These are phyloP conservation scores for Staurois parvus DNA, from an alignment of 2,797 vertebrate genomes.

Conservation along the genomic window DNA sequence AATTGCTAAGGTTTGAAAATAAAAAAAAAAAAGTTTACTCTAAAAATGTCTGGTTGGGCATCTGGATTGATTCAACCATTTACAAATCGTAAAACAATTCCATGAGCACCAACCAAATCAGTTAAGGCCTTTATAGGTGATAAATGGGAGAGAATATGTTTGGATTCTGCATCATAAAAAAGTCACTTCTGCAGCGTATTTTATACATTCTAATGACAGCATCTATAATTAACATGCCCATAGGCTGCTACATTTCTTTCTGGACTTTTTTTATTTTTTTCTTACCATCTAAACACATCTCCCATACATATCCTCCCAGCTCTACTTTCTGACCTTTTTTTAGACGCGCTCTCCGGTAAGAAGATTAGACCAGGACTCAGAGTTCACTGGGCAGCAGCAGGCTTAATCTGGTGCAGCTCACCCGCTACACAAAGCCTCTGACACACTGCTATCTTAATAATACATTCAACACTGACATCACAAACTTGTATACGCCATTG, in stretches of 20 bases:
- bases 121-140: too few species aligned
- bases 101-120: too few species aligned
- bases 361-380: constrained; percentile 57
- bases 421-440: constrained; percentile 13
- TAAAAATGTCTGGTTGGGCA: too few species aligned
- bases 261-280: not conserved
- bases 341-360: constrained; percentile 64
- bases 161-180: not conserved
- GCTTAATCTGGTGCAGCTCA: constrained; percentile 38
- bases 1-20: too few species aligned
- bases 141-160: not conserved
- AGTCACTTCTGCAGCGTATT: not conserved
- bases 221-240: too few species aligned
- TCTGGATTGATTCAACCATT: too few species aligned
- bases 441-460: not conserved
- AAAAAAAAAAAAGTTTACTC: too few species aligned
- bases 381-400: constrained; percentile 49
- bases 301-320: constrained; percentile 11
- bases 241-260: too few species aligned
- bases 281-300: not conserved
- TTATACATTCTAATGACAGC: not conserved
- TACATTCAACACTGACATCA: not conserved
- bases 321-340: constrained; percentile 52
- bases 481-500: not conserved
- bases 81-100: too few species aligned